phyloP scores from a whole-genome alignment of 2,888 invertebrate genomes.

The Dendrolimus pini region DNA sequence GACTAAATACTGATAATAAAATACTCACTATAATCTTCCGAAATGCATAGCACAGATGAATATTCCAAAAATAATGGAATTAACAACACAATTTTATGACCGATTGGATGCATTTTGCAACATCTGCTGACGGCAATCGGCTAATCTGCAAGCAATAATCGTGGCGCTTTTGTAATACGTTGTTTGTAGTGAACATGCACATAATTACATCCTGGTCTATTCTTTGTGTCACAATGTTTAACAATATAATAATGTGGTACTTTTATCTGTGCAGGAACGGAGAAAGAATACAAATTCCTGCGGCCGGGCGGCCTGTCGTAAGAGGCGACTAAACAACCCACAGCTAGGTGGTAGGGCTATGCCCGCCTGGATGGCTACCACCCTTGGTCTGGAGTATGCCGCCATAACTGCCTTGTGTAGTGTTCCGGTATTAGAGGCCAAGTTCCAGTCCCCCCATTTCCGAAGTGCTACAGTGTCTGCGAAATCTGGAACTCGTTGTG shows the following conservation, averaged over 20 bases:
- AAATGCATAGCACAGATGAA: slow-evolving; percentile 5
- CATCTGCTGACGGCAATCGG: slow-evolving; percentile 1
- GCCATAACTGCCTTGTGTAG: too few species aligned
- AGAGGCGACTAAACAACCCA: too few species aligned
- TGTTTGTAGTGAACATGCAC: slow-evolving; percentile 7
- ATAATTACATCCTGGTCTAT: slow-evolving; percentile 13
- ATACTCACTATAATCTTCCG: slow-evolving; percentile 3
- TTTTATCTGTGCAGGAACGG: too few species aligned
- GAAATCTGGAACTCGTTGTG: too few species aligned
- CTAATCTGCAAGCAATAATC: slow-evolving; percentile 5
- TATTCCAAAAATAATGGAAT: background rate
- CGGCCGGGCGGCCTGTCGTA: too few species aligned
- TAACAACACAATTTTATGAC: background rate
- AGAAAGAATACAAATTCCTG: too few species aligned
- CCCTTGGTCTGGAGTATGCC: too few species aligned
- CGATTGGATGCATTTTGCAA: background rate
- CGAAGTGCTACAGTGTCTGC: slow-evolving; percentile 10
- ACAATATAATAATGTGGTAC: slow-evolving; percentile 49
- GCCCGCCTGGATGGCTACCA: too few species aligned
- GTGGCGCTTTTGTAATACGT: slow-evolving; percentile 2
- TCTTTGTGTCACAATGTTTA: slow-evolving; percentile 24
- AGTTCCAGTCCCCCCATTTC: too few species aligned
- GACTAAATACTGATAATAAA: too few species aligned
- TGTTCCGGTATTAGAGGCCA: too few species aligned
- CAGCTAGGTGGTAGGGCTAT: too few species aligned